Evolutionary conservation across 1,140 invertebrate genomes (phyloP), one percentile per base, ranked within the genome.

Genomic region (Argopecten irradians): DNA sequence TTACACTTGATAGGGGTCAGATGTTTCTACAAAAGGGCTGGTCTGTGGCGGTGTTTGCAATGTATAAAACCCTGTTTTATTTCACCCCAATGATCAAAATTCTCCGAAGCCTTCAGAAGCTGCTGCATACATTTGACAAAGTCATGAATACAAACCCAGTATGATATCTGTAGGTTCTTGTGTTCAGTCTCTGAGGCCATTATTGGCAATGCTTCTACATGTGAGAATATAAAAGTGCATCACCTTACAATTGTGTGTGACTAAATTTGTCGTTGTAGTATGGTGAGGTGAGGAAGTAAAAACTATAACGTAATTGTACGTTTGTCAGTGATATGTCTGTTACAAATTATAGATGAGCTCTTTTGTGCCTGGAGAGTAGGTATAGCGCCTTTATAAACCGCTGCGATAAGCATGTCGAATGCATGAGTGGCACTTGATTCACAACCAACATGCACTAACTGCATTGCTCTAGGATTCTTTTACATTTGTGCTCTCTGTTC

Each of bases 311-410:
- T 71, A 71, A 71, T 71, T 71, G 55, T 71, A 71, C 55, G 55
- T 71, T 71, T 71, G 55, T 71, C 5, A 71, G 55, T 11, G 55
- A 71, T 71, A 71, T 71, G 55, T 71, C 55, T 71, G 55, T 71
- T 71, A 71, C 55, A n/a, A 71, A 71, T 71, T 71, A 71, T 71
- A 71, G 55, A 71, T n/a, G 55, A 71, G 55, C 55, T 71, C n/a
- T n/a, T 5, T 28, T 71, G 55, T 71, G 55, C 55, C 28, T 71
- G 55, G 55, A 71, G 55, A 28, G n/a, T 71, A 71, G 55, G 55
- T 71, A 28, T 71, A 71, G n/a, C n/a, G n/a, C 55, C 55, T 71
- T 28, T 28, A 7, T 28, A n/a, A 16, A 16, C n/a, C 55, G 22
- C n/a, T 28, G 8, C n/a, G 55, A 71, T 71, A 71, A 71, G 55